Evolutionary conservation across 2,113 vertebrate genomes (phyloP).

Genomic region (Catharus bicknelli): DNA sequence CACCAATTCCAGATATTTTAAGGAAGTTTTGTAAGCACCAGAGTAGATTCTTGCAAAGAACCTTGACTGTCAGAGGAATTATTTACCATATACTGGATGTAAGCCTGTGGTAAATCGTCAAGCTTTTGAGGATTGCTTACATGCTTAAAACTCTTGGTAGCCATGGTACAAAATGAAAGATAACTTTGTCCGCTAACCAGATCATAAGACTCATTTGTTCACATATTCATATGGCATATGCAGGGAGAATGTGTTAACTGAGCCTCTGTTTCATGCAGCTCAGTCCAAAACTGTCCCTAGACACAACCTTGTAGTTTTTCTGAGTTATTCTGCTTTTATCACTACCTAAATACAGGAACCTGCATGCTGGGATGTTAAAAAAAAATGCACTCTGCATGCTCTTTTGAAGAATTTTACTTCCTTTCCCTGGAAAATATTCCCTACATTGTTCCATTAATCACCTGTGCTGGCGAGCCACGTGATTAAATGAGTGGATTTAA

Average conservation of each 20-base stretch:
- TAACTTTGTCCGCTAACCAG: background rate
- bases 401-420: background rate
- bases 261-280: background rate
- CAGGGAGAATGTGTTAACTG: background rate
- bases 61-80: fast-evolving
- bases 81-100: background rate
- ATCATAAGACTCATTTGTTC: background rate
- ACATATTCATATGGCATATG: background rate
- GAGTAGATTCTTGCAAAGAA: background rate
- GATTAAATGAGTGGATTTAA: background rate
- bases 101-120: background rate
- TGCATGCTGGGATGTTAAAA: background rate
- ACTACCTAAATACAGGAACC: background rate
- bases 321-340: background rate
- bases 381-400: background rate
- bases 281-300: background rate
- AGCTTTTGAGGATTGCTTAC: background rate
- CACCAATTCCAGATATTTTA: background rate
- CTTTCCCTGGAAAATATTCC: background rate
- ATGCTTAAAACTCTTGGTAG: background rate
- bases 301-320: background rate
- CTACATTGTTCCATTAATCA: background rate
- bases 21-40: background rate
- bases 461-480: background rate
- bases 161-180: background rate